A percentile compares a stretch with the other conserved stretches of the same genome.
Evolutionary conservation across 2,888 invertebrate species (phyloP).

Genomic region (Phytoseiulus persimilis): DNA sequence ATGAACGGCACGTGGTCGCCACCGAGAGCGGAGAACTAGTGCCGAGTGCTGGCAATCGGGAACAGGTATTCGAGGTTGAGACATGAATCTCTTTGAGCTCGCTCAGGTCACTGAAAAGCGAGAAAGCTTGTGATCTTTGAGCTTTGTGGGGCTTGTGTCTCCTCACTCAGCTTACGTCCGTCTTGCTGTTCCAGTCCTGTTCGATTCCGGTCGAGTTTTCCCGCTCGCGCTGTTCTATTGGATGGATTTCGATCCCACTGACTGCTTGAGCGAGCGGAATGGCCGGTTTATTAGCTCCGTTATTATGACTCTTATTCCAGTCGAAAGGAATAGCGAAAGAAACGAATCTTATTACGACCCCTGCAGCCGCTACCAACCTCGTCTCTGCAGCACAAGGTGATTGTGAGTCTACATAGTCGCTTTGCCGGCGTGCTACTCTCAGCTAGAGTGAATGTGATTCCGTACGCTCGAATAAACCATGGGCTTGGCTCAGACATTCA

Average conservation of each 20-base stretch:
- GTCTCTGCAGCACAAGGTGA: neutral
- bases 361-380: neutral
- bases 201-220: neutral
- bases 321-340: neutral
- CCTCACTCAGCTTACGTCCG: neutral
- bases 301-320: neutral
- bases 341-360: neutral
- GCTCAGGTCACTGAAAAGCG: neutral
- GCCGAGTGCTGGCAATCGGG: no score
- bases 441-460: no score
- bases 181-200: neutral
- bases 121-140: neutral
- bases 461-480: no score
- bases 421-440: no score
- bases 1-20: no score
- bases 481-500: no score
- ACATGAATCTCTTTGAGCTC: no score
- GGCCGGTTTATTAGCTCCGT: neutral
- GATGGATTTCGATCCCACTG: neutral
- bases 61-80: no score
- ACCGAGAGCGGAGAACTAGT: no score
- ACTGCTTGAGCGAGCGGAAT: slow-evolving; percentile 5
- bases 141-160: neutral
- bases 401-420: no score
- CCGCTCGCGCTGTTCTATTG: neutral